Percentiles rank a stretch among this genome's conserved stretches.
These are phyloP conservation scores for Myoxocephalus aenaeus DNA, from an alignment of 2,797 vertebrate genomes.

Conservation along the genomic window DNA sequence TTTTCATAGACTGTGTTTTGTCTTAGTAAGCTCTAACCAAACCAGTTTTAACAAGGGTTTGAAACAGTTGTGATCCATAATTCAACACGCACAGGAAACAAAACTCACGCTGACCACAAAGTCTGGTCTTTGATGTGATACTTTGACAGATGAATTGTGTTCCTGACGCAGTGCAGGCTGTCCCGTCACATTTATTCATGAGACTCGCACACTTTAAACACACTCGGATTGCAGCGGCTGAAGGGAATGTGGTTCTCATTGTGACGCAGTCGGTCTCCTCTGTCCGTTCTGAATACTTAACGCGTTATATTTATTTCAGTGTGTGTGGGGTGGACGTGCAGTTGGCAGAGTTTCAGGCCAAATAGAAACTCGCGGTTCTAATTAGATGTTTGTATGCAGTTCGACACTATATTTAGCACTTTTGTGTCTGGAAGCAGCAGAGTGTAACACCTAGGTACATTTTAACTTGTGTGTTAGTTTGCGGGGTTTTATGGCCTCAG, in stretches of 20 bases:
- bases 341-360: slow-evolving; percentile 29
- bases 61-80: background rate
- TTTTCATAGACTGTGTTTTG: background rate
- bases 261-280: slow-evolving; percentile 17
- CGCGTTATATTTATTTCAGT: slow-evolving; percentile 32
- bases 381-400: slow-evolving; percentile 56
- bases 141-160: slow-evolving; percentile 16
- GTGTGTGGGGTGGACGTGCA: slow-evolving; percentile 26
- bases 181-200: slow-evolving; percentile 40
- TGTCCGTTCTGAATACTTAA: slow-evolving; percentile 47
- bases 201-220: background rate
- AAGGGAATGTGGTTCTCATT: slow-evolving; percentile 29
- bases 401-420: slow-evolving; percentile 55
- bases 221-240: slow-evolving; percentile 5
- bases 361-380: slow-evolving; percentile 46
- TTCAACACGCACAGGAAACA: slow-evolving; percentile 9
- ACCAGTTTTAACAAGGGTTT: background rate
- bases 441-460: slow-evolving; percentile 46
- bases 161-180: slow-evolving; percentile 9
- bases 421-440: slow-evolving; percentile 46
- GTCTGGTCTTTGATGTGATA: slow-evolving; percentile 18
- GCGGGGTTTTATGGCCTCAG: slow-evolving; percentile 33
- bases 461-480: slow-evolving; percentile 56
- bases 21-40: background rate
- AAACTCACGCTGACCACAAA: background rate